These are phyloP conservation scores for Boulengeromyrus knoepffleri DNA, from an alignment of 2,113 vertebrate species.

Conservation along the genomic window DNA sequence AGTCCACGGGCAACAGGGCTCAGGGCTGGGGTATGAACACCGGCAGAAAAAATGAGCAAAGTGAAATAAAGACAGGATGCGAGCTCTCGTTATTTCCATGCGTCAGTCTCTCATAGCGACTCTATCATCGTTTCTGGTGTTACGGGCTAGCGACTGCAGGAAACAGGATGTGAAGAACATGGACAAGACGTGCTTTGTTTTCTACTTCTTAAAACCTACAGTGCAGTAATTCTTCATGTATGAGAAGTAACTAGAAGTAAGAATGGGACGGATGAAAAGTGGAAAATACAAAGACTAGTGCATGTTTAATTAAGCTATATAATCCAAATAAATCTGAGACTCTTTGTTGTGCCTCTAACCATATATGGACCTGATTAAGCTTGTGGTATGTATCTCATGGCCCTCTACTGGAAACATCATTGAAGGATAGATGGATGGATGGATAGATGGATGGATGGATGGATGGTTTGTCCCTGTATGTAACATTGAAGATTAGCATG, in stretches of 20 bases:
- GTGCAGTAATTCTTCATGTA: neutral
- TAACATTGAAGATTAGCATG: neutral
- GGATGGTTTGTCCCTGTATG: neutral
- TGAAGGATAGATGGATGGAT: neutral
- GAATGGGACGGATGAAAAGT: neutral
- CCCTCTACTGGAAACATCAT: neutral
- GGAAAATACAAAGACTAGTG: neutral
- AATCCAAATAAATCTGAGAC: neutral
- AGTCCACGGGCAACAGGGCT: neutral
- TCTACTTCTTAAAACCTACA: neutral
- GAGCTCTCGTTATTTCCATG: neutral
- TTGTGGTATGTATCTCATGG: neutral
- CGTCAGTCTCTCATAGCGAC: neutral
- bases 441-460: neutral
- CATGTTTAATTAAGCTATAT: neutral
- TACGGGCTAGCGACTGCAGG: neutral
- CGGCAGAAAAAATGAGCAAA: neutral
- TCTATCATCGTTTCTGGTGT: neutral
- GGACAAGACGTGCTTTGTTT: neutral
- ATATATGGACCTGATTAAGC: neutral
- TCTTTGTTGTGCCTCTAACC: neutral
- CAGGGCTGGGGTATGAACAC: neutral
- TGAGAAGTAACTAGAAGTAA: neutral
- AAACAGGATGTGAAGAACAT: neutral
- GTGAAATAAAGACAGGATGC: neutral